These are phyloP conservation scores for Leptogaster cylindrica DNA, from an alignment of 2,888 invertebrate genomes.

Conservation along the genomic window DNA sequence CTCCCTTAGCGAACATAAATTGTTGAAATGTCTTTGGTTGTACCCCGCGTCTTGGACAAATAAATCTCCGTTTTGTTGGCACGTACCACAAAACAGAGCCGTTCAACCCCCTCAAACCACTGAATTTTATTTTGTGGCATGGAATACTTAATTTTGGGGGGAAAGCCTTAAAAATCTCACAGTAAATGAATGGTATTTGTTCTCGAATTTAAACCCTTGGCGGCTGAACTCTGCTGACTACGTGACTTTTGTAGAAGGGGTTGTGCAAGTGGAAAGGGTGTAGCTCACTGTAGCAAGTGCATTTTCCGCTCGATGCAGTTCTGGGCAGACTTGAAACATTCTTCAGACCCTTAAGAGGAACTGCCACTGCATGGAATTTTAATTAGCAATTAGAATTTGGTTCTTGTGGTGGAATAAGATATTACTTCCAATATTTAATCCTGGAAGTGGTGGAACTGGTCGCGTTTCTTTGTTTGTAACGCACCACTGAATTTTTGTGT, in stretches of 20 bases:
- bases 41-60: constrained; percentile 26
- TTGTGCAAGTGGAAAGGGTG: not conserved
- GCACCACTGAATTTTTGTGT: too few species aligned
- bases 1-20: constrained; percentile 28
- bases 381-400: constrained; percentile 30
- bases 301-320: constrained; percentile 12
- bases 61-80: constrained; percentile 39
- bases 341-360: not conserved
- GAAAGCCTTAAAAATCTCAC: constrained; percentile 26
- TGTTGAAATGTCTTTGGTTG: constrained; percentile 35
- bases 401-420: not conserved
- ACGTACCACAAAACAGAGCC: constrained; percentile 26
- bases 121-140: constrained; percentile 34
- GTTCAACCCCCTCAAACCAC: constrained; percentile 26
- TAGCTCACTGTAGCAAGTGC: constrained; percentile 15
- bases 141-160: constrained; percentile 36
- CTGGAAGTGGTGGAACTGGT: not conserved
- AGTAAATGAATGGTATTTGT: constrained; percentile 36
- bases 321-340: not conserved
- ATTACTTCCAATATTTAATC: constrained; percentile 7
- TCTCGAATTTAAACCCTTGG: constrained; percentile 30
- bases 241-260: too few species aligned
- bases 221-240: constrained; percentile 22
- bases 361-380: constrained; percentile 18
- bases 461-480: too few species aligned